A percentile compares a stretch with the other conserved stretches of the same genome.
These are phyloP conservation scores for Molanna angustata DNA, from an alignment of 2,888 invertebrate species.

Conservation along the genomic window DNA sequence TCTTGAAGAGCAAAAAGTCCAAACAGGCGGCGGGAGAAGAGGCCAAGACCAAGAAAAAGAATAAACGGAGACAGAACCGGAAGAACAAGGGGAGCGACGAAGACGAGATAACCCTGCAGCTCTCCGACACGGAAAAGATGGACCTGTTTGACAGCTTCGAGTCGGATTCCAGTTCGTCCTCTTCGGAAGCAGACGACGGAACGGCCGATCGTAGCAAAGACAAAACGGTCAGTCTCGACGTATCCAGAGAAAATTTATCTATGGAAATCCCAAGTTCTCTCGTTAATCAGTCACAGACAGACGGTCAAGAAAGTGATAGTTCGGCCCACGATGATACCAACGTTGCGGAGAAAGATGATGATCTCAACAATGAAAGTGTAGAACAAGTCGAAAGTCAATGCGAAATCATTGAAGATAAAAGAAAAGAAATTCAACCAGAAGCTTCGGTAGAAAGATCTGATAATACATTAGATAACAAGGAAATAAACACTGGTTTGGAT, in stretches of 20 bases:
- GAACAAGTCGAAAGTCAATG: neutral
- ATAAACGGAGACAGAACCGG: conserved; percentile 33
- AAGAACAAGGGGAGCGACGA: conserved; percentile 41
- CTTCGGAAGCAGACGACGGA: neutral
- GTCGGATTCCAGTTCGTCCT: conserved; percentile 34
- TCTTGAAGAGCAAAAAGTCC: conserved; percentile 32
- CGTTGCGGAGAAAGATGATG: conserved; percentile 16
- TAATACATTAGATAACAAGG: no score
- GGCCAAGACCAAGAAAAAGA: conserved; percentile 40
- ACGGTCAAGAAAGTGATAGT: no score
- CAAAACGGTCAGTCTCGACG: no score
- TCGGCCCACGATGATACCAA: conserved; percentile 28
- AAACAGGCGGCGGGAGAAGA: neutral
- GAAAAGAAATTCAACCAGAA: no score
- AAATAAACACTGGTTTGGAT: no score
- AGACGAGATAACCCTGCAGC: conserved; percentile 49
- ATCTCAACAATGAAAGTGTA: neutral
- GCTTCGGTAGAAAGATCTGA: no score
- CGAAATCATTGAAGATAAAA: neutral
- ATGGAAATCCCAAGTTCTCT: no score
- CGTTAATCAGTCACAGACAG: no score
- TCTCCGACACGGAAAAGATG: conserved; percentile 53
- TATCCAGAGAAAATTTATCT: no score
- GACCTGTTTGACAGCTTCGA: conserved; percentile 50
- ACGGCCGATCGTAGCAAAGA: no score